Evolutionary conservation across 2,888 invertebrate genomes (phyloP).

Genomic region (Lycaena phlaeas): DNA sequence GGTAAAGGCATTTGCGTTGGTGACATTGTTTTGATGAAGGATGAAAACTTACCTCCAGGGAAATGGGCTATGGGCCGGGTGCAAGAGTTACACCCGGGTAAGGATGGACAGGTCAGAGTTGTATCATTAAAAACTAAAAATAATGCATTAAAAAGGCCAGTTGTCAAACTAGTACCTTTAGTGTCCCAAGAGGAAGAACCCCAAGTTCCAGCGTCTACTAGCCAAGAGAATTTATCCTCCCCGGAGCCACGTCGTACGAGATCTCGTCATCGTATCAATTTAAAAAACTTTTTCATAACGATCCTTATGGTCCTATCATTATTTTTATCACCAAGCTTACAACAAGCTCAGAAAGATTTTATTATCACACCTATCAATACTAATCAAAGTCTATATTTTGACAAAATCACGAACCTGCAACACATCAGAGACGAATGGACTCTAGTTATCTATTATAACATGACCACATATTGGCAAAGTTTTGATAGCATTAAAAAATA

Average conservation of each 20-base stretch:
- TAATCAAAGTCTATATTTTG: conserved; percentile 8
- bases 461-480: conserved; percentile 10
- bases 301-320: background rate
- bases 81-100: conserved; percentile 8
- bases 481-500: conserved; percentile 4
- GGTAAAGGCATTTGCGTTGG: background rate
- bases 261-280: conserved; percentile 3
- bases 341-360: conserved; percentile 2
- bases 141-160: conserved; percentile 1
- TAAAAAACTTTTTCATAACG: background rate
- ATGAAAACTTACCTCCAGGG: conserved; percentile 10
- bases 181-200: background rate
- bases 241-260: background rate
- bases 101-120: conserved; percentile 9
- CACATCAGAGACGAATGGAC: conserved; percentile 11
- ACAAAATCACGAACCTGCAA: conserved; percentile 8
- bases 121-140: conserved; percentile 2
- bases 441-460: conserved; percentile 11
- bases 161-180: conserved; percentile 1
- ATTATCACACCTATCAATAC: conserved; percentile 6
- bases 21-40: conserved; percentile 8
- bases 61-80: conserved; percentile 12
- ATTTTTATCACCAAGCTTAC: conserved; percentile 1
- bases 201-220: background rate
- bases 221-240: no score